These are phyloP conservation scores for Aurelia aurita complex sp. Pacific DNA, from an alignment of 30 jellyfish, hydroid and myxozoan genomes.

Conservation along the genomic window DNA sequence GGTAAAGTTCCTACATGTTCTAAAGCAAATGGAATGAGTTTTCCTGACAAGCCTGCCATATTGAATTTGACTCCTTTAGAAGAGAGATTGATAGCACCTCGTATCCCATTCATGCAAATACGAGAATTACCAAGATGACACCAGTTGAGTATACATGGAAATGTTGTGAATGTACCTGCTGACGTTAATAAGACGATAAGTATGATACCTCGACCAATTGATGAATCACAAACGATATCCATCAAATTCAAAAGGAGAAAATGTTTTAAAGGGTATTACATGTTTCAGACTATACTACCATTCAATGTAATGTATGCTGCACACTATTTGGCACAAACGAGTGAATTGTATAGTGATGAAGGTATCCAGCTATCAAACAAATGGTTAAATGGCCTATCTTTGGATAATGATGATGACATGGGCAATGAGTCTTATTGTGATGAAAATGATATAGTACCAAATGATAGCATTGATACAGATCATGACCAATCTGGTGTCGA, in stretches of 20 bases:
- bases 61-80: slow-evolving; percentile 23
- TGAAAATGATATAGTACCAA: not conserved
- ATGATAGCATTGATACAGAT: not conserved
- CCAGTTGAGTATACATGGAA: slow-evolving; percentile 52
- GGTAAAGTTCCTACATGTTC: slow-evolving; percentile 2
- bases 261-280: not conserved
- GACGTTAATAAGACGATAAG: slow-evolving; percentile 23
- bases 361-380: slow-evolving; percentile 6
- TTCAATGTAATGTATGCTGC: slow-evolving; percentile 25
- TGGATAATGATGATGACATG: too few species aligned
- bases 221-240: slow-evolving; percentile 42
- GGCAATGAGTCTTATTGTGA: too few species aligned
- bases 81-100: slow-evolving; percentile 41
- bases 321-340: slow-evolving; percentile 15
- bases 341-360: slow-evolving; percentile 12
- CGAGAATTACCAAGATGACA: slow-evolving; percentile 47
- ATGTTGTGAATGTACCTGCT: slow-evolving; percentile 61
- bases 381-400: not conserved
- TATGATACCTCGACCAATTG: slow-evolving; percentile 8
- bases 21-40: slow-evolving; percentile 8
- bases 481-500: not conserved
- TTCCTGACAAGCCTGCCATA: slow-evolving; percentile 21
- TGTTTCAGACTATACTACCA: slow-evolving; percentile 16
- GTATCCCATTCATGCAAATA: slow-evolving; percentile 53
- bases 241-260: not conserved